phyloP scores from a whole-genome alignment of 2,797 vertebrate species.

The Gila robusta region DNA sequence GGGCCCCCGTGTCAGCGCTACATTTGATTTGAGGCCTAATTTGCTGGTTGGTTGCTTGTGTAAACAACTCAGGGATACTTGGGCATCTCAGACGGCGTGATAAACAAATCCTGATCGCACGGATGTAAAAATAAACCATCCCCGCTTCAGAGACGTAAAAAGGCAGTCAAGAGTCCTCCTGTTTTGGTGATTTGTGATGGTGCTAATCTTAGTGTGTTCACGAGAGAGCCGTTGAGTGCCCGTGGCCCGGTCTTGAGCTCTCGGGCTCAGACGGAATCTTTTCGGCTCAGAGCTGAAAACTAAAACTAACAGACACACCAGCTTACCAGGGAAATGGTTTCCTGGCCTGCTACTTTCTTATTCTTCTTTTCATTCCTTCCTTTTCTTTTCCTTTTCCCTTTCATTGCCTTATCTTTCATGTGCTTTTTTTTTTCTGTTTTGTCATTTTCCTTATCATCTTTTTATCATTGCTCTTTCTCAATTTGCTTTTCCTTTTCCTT shows the following conservation, averaged over 20 bases:
- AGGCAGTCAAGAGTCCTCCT: conserved; percentile 51
- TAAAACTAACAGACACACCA: conserved; percentile 71
- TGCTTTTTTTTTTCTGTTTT: neutral
- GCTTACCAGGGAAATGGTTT: conserved; percentile 68
- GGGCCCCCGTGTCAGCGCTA: conserved; percentile 71
- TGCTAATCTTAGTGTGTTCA: conserved; percentile 65
- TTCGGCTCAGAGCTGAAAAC: conserved; percentile 53
- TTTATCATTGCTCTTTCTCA: neutral
- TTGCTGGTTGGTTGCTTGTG: conserved; percentile 77
- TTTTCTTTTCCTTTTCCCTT: neutral
- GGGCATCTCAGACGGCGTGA: conserved; percentile 71
- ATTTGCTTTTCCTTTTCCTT: neutral
- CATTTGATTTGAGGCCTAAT: conserved; percentile 77
- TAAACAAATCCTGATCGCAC: conserved; percentile 71
- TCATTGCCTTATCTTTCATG: neutral
- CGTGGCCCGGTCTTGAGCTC: conserved; percentile 54
- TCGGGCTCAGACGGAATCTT: conserved; percentile 61
- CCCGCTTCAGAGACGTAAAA: conserved; percentile 60
- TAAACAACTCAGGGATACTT: conserved; percentile 79
- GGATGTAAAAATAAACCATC: conserved; percentile 68
- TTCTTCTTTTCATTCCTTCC: neutral
- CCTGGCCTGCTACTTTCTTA: conserved; percentile 22
- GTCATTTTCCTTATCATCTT: neutral
- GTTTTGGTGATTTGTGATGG: conserved; percentile 51
- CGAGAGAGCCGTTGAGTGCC: conserved; percentile 50